Base-by-base conservation (phyloP, 1,140 invertebrate species). In the Rhysida immarginata region DNA sequence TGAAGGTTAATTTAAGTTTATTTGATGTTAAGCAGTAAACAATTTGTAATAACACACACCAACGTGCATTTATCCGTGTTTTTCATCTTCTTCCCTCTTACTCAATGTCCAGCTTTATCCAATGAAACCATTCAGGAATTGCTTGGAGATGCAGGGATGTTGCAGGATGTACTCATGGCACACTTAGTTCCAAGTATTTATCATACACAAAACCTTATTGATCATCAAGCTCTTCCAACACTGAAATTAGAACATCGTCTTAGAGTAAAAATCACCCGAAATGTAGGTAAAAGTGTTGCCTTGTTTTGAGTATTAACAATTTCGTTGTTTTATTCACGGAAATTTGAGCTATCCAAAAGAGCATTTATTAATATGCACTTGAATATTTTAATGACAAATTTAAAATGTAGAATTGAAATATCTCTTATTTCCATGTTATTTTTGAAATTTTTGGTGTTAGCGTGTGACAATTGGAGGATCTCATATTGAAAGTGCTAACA, bases 381-480 rank as follows among this genome's bases (percentile, higher is more conserved):
- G n/a, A n/a, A n/a, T n/a, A n/a, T n/a, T n/a, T n/a, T n/a, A n/a
- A n/a, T n/a, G n/a, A n/a, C n/a, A n/a, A n/a, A n/a, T n/a, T n/a
- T n/a, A n/a, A n/a, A n/a, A n/a, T n/a, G n/a, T n/a, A n/a, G n/a
- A n/a, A n/a, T n/a, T n/a, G n/a, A n/a, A n/a, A n/a, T n/a, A n/a
- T n/a, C n/a, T n/a, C n/a, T n/a, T n/a, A n/a, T n/a, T n/a, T n/a
- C n/a, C n/a, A n/a, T n/a, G n/a, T n/a, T n/a, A n/a, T n/a, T n/a
- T n/a, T n/a, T n/a, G n/a, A n/a, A n/a, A n/a, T n/a, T n/a, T n/a
- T n/a, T n/a, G n/a, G n/a, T n/a, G n/a, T n/a, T n/a, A 85, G 75
- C 77, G 87, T 18, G 82, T 84, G 5, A 86, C 87, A 16, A 84
- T 91, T 62, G 88, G 89, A 63, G 85, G 86, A 2, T 86, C 85